Conservation (phyloP, 1,140 invertebrate genomes). For the Melipona quadrifasciata region DNA sequence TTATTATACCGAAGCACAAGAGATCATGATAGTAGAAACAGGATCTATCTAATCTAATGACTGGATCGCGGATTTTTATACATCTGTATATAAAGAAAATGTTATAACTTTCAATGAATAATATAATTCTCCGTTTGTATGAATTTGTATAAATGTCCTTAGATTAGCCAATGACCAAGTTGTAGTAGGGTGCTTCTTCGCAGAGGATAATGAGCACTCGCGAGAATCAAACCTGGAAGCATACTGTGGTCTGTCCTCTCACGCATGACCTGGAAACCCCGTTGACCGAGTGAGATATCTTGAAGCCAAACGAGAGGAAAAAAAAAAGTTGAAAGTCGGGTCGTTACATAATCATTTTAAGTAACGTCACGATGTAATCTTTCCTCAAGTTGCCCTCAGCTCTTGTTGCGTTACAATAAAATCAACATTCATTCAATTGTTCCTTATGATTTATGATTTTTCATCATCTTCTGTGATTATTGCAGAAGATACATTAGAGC, state of each 20-base stretch:
- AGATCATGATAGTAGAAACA: background rate
- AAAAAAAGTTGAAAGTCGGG: conserved; percentile 54
- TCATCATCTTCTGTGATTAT: too few species aligned
- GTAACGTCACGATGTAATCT: conserved; percentile 49
- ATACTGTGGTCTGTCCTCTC: conserved; percentile 27
- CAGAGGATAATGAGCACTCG: background rate
- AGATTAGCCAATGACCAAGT: too few species aligned
- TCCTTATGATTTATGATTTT: background rate
- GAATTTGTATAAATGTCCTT: too few species aligned
- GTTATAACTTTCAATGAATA: too few species aligned
- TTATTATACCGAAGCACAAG: background rate
- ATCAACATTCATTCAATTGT: background rate
- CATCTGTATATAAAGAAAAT: too few species aligned
- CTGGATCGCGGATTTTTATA: too few species aligned
- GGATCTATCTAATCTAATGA: background rate
- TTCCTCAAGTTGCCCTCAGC: background rate
- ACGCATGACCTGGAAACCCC: conserved; percentile 53
- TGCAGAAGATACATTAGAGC: background rate
- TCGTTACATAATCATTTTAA: conserved; percentile 59
- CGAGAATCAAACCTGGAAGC: conserved; percentile 27
- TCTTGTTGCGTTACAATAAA: background rate
- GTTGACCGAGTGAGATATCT: conserved; percentile 46
- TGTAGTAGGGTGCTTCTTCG: background rate
- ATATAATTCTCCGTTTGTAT: too few species aligned
- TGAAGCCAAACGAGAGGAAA: conserved; percentile 32